Evolutionary conservation across 1,140 invertebrate species (phyloP), one percentile per base, ranked within the genome.

Genomic region (Carposina sasakii): DNA sequence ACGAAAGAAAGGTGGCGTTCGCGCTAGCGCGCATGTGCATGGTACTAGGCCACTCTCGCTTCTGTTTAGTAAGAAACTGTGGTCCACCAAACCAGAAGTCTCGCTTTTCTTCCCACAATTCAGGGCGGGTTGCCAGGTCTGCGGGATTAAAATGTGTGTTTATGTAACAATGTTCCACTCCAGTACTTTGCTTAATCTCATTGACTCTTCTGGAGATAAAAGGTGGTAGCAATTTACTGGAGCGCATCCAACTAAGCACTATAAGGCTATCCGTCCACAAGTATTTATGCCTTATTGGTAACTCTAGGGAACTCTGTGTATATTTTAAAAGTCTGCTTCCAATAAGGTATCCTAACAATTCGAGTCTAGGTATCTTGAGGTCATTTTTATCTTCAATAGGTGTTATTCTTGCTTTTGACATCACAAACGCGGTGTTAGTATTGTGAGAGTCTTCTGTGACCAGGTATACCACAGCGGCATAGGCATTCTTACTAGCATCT

Each of bases 401-500:
- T 12, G 43, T 34, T 13, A 46, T n/a, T 20, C 15, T 5, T 33
- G 43, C 4, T 16, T 46, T 46, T 9, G 43, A 33, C 28, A 46
- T 33, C 3, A 44, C 8, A 4, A 44, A 31, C 3, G 24, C 17
- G 10, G 31, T 17, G n/a, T n/a, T n/a, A 5, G 13, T 2, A 3
- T 21, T 2, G 5, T 19, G 5, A 22, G 21, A 16, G 4, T 12
- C 13, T 3, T 15, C n/a, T 3, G 17, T 22, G 12, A 20, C 21
- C 2, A 48, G 4, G 23, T 48, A 48, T 2, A 39, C 36, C 10
- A 39, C 46, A 6, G 33, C 33, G 13, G 33, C 34, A 33, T 26
- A 48, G 17, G 46, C 31, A 19, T 48, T 20, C 16, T 37, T 37
- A 4, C 21, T 26, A 4, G 46, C 46, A 30, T 48, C 46, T 10